These are phyloP conservation scores for Dryobota labecula DNA, from an alignment of 2,888 invertebrate species.

Conservation along the genomic window DNA sequence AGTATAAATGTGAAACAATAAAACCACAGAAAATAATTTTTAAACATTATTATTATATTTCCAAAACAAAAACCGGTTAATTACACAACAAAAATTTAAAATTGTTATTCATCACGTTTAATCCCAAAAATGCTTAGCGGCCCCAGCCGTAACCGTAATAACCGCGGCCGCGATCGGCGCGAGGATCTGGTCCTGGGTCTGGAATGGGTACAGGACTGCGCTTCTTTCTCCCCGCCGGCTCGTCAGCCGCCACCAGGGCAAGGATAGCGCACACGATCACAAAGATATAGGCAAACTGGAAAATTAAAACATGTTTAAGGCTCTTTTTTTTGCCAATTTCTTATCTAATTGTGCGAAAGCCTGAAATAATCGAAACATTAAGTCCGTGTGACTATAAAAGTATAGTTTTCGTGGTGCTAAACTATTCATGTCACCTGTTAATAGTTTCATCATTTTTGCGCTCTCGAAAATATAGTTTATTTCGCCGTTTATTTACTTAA, in stretches of 20 bases:
- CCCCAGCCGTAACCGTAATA: not conserved
- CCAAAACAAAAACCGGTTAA: not conserved
- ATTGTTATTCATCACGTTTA: not conserved
- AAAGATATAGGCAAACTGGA: slow-evolving; percentile 10
- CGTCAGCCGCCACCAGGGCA: not conserved
- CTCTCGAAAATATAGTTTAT: too few species aligned
- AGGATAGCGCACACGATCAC: slow-evolving; percentile 7
- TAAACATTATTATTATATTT: slow-evolving; percentile 4
- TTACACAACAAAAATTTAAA: not conserved
- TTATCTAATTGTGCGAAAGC: too few species aligned
- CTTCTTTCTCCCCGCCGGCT: not conserved
- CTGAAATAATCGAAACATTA: too few species aligned
- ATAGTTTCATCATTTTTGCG: too few species aligned
- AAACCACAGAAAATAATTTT: not conserved
- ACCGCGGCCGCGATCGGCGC: too few species aligned
- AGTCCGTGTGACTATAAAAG: too few species aligned
- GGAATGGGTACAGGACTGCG: slow-evolving; percentile 26
- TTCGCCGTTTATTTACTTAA: too few species aligned
- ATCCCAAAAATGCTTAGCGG: not conserved
- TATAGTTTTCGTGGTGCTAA: too few species aligned
- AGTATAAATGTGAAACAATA: slow-evolving; percentile 6
- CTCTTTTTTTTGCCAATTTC: too few species aligned
- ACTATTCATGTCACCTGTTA: too few species aligned
- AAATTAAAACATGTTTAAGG: not conserved
- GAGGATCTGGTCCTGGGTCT: slow-evolving; percentile 8